Conservation (phyloP, 1,140 invertebrate species). For the Drosophila pectinifera region DNA sequence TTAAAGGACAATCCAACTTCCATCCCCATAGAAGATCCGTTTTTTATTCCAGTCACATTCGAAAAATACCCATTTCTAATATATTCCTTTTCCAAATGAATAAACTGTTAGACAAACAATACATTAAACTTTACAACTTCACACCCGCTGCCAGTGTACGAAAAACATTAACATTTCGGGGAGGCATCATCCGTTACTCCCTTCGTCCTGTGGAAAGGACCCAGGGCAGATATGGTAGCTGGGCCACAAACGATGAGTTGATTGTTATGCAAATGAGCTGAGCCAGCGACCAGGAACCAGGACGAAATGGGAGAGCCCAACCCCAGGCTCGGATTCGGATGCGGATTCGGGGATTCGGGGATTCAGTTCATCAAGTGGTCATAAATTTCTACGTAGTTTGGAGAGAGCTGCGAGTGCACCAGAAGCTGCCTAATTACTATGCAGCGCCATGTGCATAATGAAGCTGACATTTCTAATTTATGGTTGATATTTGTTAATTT, state of each 20-base stretch:
- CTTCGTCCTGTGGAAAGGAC: conserved; percentile 27
- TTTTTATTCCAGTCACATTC: conserved; percentile 66
- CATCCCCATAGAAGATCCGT: conserved; percentile 49
- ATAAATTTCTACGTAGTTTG: conserved; percentile 70
- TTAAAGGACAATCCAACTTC: conserved; percentile 2
- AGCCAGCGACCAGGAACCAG: conserved; percentile 45
- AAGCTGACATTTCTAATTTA: conserved; percentile 82
- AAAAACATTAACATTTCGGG: conserved; percentile 60
- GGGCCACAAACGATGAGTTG: conserved; percentile 77
- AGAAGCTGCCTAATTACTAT: conserved; percentile 73
- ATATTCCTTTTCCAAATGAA: conserved; percentile 76
- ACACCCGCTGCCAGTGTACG: conserved; percentile 70
- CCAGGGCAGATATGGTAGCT: conserved; percentile 40
- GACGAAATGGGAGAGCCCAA: conserved; percentile 62
- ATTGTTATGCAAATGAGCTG: conserved; percentile 81
- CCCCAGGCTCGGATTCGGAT: conserved; percentile 40
- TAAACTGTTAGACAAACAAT: conserved; percentile 83
- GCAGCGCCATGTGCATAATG: conserved; percentile 83
- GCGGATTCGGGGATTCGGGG: conserved; percentile 38
- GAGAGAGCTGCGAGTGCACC: conserved; percentile 17
- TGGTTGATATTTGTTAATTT: conserved; percentile 77
- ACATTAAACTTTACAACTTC: conserved; percentile 83
- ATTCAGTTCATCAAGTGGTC: conserved; percentile 82
- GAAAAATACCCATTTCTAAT: conserved; percentile 33
- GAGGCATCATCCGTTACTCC: conserved; percentile 9